Conservation (phyloP, 1,140 invertebrate species). For the Sycobia sp. region DNA sequence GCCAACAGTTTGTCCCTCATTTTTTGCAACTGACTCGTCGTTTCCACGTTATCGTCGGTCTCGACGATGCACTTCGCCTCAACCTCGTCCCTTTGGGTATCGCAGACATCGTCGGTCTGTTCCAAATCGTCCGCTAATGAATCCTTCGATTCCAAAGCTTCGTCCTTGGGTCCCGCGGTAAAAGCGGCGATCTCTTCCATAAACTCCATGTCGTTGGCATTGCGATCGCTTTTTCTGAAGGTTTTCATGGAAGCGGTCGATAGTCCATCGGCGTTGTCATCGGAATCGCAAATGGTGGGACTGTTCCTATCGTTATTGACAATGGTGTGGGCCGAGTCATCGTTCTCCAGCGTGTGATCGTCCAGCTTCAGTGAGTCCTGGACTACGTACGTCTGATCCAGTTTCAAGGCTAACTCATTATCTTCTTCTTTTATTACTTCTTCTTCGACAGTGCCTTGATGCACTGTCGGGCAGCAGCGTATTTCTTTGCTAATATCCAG, state of each 20-base stretch:
- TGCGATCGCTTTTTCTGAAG: constrained; percentile 2
- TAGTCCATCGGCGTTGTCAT: not conserved
- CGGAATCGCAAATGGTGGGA: not conserved
- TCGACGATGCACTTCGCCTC: not conserved
- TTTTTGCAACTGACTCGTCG: no score
- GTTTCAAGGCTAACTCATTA: not conserved
- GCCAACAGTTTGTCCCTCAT: not conserved
- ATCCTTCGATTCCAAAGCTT: no score
- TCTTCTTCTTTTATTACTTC: not conserved
- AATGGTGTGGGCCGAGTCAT: not conserved
- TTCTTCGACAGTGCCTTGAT: no score
- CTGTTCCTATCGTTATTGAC: not conserved
- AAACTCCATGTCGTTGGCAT: no score
- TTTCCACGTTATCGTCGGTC: no score
- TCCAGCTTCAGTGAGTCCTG: not conserved
- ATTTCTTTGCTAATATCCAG: constrained; percentile 1
- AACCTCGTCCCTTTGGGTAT: no score
- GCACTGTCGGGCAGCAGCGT: no score
- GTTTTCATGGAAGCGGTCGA: not conserved
- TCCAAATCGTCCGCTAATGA: no score
- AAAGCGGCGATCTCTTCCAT: no score
- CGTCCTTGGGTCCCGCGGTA: no score
- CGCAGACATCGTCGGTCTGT: no score
- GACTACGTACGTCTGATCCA: not conserved
- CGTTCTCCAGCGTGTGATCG: not conserved